These are phyloP conservation scores for Dendrocincla tyrannina DNA, from an alignment of 2,797 vertebrate genomes.

Conservation along the genomic window DNA sequence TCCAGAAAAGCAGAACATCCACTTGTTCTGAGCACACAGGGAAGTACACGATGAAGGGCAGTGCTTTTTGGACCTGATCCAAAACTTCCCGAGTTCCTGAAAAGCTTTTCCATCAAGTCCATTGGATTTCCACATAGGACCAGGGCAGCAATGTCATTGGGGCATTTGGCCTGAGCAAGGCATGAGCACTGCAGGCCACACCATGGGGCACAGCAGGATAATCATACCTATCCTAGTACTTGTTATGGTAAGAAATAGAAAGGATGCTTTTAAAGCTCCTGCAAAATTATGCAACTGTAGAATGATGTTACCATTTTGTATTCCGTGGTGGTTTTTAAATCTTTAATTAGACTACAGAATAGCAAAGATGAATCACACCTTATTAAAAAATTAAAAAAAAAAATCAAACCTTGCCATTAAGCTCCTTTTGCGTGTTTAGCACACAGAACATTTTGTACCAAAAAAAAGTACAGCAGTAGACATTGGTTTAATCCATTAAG, in stretches of 20 bases:
- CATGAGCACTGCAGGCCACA: not conserved
- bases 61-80: not conserved
- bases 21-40: not conserved
- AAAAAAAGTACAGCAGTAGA: not conserved
- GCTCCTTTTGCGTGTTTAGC: not conserved
- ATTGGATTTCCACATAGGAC: not conserved
- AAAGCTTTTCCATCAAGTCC: not conserved
- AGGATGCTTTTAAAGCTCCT: not conserved
- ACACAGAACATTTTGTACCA: not conserved
- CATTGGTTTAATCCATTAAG: not conserved
- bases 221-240: not conserved
- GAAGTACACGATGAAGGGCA: accelerated
- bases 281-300: not conserved
- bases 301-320: not conserved
- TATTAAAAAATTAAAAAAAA: not conserved
- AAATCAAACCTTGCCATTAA: conserved; percentile 16
- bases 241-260: not conserved
- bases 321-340: conserved; percentile 30
- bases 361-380: conserved; percentile 41
- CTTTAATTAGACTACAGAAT: conserved; percentile 51
- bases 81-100: not conserved
- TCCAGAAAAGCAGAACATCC: not conserved
- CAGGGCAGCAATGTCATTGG: not conserved
- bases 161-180: not conserved
- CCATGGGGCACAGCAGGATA: not conserved